Evolutionary conservation across 2,113 vertebrate genomes (phyloP).

Genomic region (Callorhinus ursinus): DNA sequence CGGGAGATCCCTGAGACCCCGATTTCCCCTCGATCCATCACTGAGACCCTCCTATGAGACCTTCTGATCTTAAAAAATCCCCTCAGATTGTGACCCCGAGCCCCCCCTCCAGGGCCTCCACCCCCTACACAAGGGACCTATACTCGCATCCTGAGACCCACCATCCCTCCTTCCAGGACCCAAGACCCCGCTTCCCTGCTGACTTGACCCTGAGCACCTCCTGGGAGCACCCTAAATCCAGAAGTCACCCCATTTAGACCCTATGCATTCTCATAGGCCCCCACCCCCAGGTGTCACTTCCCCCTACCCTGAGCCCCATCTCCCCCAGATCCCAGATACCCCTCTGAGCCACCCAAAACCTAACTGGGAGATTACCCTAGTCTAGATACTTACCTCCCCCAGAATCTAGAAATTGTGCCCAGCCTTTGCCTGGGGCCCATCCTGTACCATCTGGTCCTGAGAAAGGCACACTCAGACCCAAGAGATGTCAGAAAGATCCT

Average conservation of each 20-base stretch:
- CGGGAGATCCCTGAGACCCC: neutral
- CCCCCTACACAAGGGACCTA: neutral
- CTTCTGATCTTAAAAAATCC: constrained; percentile 23
- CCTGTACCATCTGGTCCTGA: neutral
- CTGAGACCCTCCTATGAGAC: neutral
- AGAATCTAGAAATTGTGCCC: neutral
- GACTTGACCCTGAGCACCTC: neutral
- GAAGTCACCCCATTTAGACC: neutral
- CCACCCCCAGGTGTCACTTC: neutral
- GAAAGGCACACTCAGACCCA: neutral
- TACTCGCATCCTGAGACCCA: neutral
- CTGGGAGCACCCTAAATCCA: neutral
- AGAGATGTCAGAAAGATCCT: neutral
- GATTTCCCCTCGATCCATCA: neutral
- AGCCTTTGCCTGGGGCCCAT: neutral
- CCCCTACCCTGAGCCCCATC: neutral
- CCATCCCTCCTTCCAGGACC: neutral
- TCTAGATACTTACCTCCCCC: neutral
- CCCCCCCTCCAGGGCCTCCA: neutral
- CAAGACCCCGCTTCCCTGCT: neutral
- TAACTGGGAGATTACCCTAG: neutral
- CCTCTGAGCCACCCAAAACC: neutral
- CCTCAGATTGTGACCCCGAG: neutral
- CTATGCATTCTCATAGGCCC: neutral
- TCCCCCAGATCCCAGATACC: neutral